These are phyloP conservation scores for Syngnathus rostellatus DNA, from an alignment of 2,797 vertebrate genomes.

Conservation along the genomic window DNA sequence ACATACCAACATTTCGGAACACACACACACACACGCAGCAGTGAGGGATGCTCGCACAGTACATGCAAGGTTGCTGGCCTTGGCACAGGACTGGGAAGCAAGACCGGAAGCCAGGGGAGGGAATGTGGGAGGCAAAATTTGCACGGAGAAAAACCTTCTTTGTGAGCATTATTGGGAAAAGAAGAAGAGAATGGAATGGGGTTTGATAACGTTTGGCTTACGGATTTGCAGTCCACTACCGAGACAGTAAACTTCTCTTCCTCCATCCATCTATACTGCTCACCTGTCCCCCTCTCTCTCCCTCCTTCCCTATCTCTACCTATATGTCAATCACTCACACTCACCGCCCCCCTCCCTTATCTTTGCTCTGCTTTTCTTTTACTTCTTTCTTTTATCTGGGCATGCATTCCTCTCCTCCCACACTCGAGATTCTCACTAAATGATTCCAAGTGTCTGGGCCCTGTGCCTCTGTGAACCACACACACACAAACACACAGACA, in stretches of 20 bases:
- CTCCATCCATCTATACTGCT: constrained; percentile 41
- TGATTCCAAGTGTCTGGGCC: constrained; percentile 79
- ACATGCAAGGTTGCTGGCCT: constrained; percentile 35
- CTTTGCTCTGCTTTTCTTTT: constrained; percentile 69
- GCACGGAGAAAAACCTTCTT: constrained; percentile 36
- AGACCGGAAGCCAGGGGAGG: constrained; percentile 32
- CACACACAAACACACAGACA: constrained; percentile 28
- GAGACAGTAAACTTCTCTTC: constrained; percentile 10
- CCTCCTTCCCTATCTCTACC: constrained; percentile 48
- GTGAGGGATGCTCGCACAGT: constrained; percentile 26
- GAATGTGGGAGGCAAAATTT: constrained; percentile 50
- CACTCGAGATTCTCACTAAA: constrained; percentile 74
- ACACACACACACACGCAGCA: constrained; percentile 2
- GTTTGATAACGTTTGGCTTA: no score
- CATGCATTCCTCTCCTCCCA: constrained; percentile 77
- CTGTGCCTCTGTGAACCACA: constrained; percentile 52
- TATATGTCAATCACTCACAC: constrained; percentile 48
- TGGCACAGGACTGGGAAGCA: constrained; percentile 36
- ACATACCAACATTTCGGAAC: constrained; percentile 22
- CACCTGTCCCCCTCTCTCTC: constrained; percentile 49
- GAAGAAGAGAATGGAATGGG: no score
- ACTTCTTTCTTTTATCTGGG: constrained; percentile 75
- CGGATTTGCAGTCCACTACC: neutral
- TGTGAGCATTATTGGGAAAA: neutral
- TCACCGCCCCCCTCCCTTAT: constrained; percentile 50